phyloP scores from a whole-genome alignment of 2,113 vertebrate genomes.

The Steatornis caripensis region DNA sequence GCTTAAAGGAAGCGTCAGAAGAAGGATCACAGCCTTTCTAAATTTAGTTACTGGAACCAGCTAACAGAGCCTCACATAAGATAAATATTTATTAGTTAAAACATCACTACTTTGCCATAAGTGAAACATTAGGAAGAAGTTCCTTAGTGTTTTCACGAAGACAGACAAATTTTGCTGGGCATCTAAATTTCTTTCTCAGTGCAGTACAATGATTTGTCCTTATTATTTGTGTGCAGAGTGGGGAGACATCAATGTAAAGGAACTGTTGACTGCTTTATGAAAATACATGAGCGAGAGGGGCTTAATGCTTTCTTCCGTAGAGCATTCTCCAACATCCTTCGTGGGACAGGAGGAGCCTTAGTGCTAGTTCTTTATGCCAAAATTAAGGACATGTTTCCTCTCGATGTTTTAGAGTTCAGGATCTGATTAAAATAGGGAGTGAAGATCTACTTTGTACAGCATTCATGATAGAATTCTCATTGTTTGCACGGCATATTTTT shows the following conservation, averaged over 20 bases:
- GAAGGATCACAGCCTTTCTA: constrained; percentile 53
- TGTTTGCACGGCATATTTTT: background rate
- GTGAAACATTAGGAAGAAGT: background rate
- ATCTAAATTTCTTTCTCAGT: background rate
- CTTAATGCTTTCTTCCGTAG: constrained; percentile 24
- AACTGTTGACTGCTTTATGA: constrained; percentile 52
- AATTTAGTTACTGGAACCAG: constrained; percentile 35
- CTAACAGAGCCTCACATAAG: background rate
- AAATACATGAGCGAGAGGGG: constrained; percentile 22
- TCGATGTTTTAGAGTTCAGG: background rate
- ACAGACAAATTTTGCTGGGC: background rate
- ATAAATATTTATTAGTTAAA: constrained; percentile 29
- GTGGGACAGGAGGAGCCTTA: constrained; percentile 55
- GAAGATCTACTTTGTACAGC: background rate
- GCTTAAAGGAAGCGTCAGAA: constrained; percentile 37
- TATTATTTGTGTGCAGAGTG: constrained; percentile 8
- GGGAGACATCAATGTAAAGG: constrained; percentile 40
- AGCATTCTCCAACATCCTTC: constrained; percentile 54
- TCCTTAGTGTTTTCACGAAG: background rate
- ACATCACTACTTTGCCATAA: background rate
- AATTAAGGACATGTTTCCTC: constrained; percentile 44
- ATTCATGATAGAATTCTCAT: background rate
- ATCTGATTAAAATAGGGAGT: background rate
- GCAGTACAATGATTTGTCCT: background rate
- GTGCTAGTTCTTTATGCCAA: constrained; percentile 63